Evolutionary conservation across 1,140 invertebrate species (phyloP).

Genomic region (Drosophila parvula): DNA sequence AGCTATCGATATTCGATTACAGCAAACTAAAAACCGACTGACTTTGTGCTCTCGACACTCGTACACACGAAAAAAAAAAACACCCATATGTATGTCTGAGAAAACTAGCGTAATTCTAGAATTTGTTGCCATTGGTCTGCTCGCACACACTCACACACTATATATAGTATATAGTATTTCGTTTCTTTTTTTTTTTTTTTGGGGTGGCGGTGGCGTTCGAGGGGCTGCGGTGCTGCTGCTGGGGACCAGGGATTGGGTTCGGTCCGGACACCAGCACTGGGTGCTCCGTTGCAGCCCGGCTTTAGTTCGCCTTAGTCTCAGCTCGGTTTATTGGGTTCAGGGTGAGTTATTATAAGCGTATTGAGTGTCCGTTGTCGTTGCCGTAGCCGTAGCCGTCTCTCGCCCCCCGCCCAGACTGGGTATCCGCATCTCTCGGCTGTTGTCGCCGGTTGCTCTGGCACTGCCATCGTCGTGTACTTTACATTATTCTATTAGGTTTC

Average conservation of each 20-base stretch:
- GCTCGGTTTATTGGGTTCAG: slow-evolving; percentile 80
- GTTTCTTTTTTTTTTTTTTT: slow-evolving; percentile 31
- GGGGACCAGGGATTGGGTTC: slow-evolving; percentile 48
- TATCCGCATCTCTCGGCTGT: slow-evolving; percentile 57
- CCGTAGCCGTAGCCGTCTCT: slow-evolving; percentile 8
- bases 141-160: slow-evolving; percentile 1
- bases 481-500: slow-evolving; percentile 82
- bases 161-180: slow-evolving; percentile 10
- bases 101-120: slow-evolving; percentile 82
- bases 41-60: slow-evolving; percentile 63
- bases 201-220: slow-evolving; percentile 40
- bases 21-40: slow-evolving; percentile 78
- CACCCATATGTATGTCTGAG: slow-evolving; percentile 53
- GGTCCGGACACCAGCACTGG: slow-evolving; percentile 43
- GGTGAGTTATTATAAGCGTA: slow-evolving; percentile 82
- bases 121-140: slow-evolving; percentile 63
- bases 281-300: slow-evolving; percentile 67
- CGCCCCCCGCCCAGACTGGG: slow-evolving; percentile 4
- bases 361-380: slow-evolving; percentile 47
- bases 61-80: slow-evolving; percentile 18
- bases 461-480: slow-evolving; percentile 63
- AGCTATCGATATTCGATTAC: slow-evolving; percentile 83
- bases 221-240: slow-evolving; percentile 17
- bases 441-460: slow-evolving; percentile 44
- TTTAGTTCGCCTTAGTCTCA: slow-evolving; percentile 73